These are phyloP conservation scores for Meloe dianella DNA, from an alignment of 2,888 invertebrate genomes.

Conservation along the genomic window DNA sequence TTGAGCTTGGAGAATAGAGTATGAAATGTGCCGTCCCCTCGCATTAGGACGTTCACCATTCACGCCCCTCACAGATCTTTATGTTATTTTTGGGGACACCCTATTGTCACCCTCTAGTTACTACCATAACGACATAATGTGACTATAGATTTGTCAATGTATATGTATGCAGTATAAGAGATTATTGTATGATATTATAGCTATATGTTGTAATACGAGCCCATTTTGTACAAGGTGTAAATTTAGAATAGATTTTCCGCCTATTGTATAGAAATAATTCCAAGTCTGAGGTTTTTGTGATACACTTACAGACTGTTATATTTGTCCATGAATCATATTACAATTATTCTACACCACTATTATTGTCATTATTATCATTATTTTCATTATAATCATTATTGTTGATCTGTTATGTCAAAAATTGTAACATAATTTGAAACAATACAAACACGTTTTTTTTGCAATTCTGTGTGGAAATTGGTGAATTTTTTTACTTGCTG, in stretches of 20 bases:
- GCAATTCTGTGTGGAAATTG: not conserved
- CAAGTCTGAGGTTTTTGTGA: slow-evolving; percentile 45
- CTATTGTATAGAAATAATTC: slow-evolving; percentile 46
- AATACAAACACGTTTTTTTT: not conserved
- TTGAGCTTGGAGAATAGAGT: slow-evolving; percentile 55
- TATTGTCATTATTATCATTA: slow-evolving; percentile 1
- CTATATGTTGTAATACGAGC: slow-evolving; percentile 38
- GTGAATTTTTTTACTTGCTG: slow-evolving; percentile 2
- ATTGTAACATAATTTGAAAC: not conserved
- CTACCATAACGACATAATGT: slow-evolving; percentile 45
- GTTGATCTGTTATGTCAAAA: not conserved
- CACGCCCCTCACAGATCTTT: slow-evolving; percentile 37
- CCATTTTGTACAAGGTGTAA: slow-evolving; percentile 45
- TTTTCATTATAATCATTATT: not conserved
- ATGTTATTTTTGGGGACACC: slow-evolving; percentile 29
- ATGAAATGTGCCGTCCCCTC: slow-evolving; percentile 51
- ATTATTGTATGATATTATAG: slow-evolving; percentile 43
- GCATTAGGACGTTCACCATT: slow-evolving; percentile 36
- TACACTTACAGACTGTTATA: slow-evolving; percentile 48
- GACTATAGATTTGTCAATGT: slow-evolving; percentile 20
- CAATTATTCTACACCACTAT: slow-evolving; percentile 18
- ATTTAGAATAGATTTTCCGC: slow-evolving; percentile 47
- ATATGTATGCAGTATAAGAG: slow-evolving; percentile 31
- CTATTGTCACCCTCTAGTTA: slow-evolving; percentile 44
- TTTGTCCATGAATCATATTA: slow-evolving; percentile 40